Conservation (phyloP, 2,797 vertebrate genomes). For the Crocidura indochinensis region DNA sequence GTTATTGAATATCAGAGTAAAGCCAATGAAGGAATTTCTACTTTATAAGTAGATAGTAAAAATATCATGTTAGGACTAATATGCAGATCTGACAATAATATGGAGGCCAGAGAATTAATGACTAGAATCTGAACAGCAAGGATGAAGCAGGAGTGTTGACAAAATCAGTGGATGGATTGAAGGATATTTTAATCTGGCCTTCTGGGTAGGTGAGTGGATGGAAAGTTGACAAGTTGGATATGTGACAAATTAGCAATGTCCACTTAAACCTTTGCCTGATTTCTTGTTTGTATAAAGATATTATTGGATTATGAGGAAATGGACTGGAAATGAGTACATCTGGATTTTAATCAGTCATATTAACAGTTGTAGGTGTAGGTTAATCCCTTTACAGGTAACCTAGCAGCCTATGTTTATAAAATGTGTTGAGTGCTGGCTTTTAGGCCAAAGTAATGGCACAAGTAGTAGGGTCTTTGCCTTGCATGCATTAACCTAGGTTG, state of each 20-base stretch:
- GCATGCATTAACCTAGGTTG: too few relatives aligned
- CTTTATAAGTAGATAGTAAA: neutral
- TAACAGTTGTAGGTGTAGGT: neutral
- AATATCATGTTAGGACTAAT: neutral
- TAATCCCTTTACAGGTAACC: neutral
- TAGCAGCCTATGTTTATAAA: neutral
- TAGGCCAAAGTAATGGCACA: too few relatives aligned
- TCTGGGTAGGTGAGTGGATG: neutral
- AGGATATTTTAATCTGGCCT: neutral
- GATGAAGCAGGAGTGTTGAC: neutral
- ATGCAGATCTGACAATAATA: neutral
- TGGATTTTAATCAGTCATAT: neutral
- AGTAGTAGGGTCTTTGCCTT: too few relatives aligned
- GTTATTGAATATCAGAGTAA: neutral
- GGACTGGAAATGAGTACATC: neutral
- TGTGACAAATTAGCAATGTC: neutral
- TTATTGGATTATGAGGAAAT: conserved; percentile 3
- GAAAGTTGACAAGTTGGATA: neutral
- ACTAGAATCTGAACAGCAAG: neutral
- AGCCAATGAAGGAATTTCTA: conserved; percentile 20
- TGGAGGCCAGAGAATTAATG: neutral
- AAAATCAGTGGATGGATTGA: neutral
- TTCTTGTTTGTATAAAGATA: neutral
- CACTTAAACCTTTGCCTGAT: neutral
- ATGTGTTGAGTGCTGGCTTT: neutral